Conservation (phyloP, 2,888 invertebrate genomes). For the Drosophila paracracens region DNA sequence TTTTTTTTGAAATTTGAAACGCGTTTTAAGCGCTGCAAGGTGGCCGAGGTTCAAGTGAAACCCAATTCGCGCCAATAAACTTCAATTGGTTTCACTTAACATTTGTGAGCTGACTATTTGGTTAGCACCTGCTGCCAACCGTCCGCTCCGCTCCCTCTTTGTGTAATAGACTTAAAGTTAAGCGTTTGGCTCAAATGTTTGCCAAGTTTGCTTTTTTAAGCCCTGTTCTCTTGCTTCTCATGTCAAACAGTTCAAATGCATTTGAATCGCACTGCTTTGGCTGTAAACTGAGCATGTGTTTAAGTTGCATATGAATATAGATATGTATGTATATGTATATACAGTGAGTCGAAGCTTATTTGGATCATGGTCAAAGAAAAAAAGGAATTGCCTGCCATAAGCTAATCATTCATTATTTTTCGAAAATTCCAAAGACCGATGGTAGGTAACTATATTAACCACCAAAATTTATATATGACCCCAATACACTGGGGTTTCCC, state of each 20-base stretch:
- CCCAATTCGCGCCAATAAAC: slow-evolving; percentile 77
- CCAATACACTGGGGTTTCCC: too few relatives aligned
- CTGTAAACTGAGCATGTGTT: background rate
- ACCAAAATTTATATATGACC: too few relatives aligned
- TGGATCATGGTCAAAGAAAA: too few relatives aligned
- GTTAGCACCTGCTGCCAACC: slow-evolving; percentile 1
- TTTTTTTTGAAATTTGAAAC: slow-evolving; percentile 55
- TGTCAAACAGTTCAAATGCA: slow-evolving; percentile 43
- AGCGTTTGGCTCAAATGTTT: slow-evolving; percentile 23
- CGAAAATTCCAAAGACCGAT: too few relatives aligned
- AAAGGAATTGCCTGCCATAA: too few relatives aligned
- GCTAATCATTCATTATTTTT: too few relatives aligned
- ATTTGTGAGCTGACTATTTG: slow-evolving; percentile 46
- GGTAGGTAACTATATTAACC: too few relatives aligned
- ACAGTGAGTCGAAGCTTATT: too few relatives aligned
- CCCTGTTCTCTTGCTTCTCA: background rate
- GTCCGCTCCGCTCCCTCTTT: background rate
- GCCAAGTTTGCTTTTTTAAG: slow-evolving; percentile 5
- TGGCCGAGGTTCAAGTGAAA: slow-evolving; percentile 69
- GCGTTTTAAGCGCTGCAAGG: slow-evolving; percentile 47
- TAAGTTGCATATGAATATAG: background rate
- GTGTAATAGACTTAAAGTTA: slow-evolving; percentile 23
- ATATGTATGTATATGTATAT: background rate
- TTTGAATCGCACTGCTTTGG: slow-evolving; percentile 33
- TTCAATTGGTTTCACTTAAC: slow-evolving; percentile 83